Percentiles rank a stretch among this genome's conserved stretches.
Conservation (phyloP, 2,113 vertebrate genomes). For the Cairina moschata region DNA sequence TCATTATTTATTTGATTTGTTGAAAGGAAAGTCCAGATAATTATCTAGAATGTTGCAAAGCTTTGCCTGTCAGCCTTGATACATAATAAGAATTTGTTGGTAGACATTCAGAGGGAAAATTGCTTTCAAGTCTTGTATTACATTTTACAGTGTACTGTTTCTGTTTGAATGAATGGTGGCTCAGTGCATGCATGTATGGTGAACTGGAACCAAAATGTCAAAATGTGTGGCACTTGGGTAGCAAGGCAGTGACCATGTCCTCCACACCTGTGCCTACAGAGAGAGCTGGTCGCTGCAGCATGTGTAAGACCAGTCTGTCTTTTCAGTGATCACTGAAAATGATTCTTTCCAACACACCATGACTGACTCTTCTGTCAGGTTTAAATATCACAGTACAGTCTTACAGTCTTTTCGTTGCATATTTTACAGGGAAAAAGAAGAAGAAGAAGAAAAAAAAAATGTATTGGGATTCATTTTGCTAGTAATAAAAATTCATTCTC, state of each 20-base stretch:
- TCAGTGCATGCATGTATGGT: accelerated
- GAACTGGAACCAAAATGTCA: background rate
- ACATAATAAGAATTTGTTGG: constrained; percentile 21
- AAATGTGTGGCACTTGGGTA: background rate
- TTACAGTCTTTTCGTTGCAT: background rate
- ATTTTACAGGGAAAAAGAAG: background rate
- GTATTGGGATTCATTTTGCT: constrained; percentile 33
- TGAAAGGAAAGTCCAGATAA: constrained; percentile 39
- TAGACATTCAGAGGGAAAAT: constrained; percentile 9
- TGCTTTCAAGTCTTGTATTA: background rate
- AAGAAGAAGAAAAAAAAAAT: background rate
- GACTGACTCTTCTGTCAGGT: background rate
- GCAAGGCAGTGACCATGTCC: background rate
- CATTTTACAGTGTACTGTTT: background rate
- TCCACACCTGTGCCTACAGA: accelerated
- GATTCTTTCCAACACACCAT: background rate
- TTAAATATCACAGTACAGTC: background rate
- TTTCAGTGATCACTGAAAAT: background rate
- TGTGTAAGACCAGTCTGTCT: background rate
- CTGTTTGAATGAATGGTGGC: background rate
- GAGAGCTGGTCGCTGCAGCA: background rate
- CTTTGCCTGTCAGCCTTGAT: constrained; percentile 24
- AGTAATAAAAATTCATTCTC: constrained; percentile 36
- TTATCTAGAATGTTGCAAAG: constrained; percentile 15
- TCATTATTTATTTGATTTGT: constrained; percentile 21